Conservation (phyloP, 1,140 invertebrate species). For the Diachasmimorpha longicaudata region DNA sequence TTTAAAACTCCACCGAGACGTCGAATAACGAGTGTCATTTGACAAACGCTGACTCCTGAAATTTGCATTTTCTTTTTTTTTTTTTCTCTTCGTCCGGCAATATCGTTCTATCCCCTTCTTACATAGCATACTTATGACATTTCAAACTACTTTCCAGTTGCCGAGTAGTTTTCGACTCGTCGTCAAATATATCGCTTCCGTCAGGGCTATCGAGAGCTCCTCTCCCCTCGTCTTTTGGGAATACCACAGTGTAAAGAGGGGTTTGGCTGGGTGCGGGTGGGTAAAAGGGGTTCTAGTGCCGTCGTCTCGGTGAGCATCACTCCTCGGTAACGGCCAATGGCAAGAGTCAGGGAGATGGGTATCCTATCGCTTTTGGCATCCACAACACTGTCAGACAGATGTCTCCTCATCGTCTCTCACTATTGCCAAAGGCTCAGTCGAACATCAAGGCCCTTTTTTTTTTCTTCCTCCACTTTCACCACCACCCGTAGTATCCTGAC, state of each 20-base stretch:
- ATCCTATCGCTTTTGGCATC: background rate
- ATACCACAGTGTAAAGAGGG: slow-evolving; percentile 7
- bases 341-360: background rate
- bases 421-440: slow-evolving; percentile 10
- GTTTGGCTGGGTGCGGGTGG: background rate
- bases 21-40: slow-evolving; percentile 10
- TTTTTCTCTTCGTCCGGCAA: slow-evolving; percentile 20
- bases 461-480: background rate
- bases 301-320: slow-evolving; percentile 14
- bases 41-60: slow-evolving; percentile 15
- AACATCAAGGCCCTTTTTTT: slow-evolving; percentile 10
- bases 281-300: slow-evolving; percentile 14
- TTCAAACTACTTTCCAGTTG: background rate
- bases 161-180: slow-evolving; percentile 16
- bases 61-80: slow-evolving; percentile 23
- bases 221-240: slow-evolving; percentile 13
- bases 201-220: slow-evolving; percentile 18
- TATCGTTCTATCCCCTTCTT: background rate
- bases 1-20: background rate
- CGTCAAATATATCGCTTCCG: slow-evolving; percentile 27
- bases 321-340: background rate
- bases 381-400: slow-evolving; percentile 18
- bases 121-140: slow-evolving; percentile 1
- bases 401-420: slow-evolving; percentile 22
- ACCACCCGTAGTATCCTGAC: background rate